Base-by-base conservation (phyloP, 30 jellyfish, hydroid and myxozoan species). In the Aurelia sp. region DNA sequence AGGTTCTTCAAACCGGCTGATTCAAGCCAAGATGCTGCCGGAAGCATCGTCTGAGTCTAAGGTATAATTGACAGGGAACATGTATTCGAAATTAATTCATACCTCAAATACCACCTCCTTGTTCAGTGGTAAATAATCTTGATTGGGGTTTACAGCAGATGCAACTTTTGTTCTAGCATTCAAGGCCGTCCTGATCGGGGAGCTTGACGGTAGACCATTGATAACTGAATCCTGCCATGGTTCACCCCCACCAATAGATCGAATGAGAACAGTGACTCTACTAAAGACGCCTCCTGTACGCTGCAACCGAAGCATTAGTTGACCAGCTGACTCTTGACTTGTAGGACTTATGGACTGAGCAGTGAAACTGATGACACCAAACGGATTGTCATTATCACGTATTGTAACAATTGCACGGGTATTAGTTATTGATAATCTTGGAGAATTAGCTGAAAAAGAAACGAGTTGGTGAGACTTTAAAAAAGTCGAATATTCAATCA, bases 231-330 rank as follows among this genome's bases (percentile, higher is more conserved):
- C 84, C 72, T 78, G 88, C 99, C 99, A 96, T 55, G 89, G 9
- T 67, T 96, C 99, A 21, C 98, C 99, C 1, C 99, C 99, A 41
- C 98, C 99, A 2, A 96, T 62, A 44, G 96, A 67, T 16, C 96
- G 50, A 53, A 91, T 97, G 30, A 61, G 88, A 40, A 91, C 99
- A 9, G 88, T 86, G 13, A 92, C 89, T 73, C 74, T 44, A 65
- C 97, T 96, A 84, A 85, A 91, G 58, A 96, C 91, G 38, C 99
- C 99, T 41, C 93, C 93, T 13, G 65, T 73, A 66, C 99, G 86
- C 20, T 59, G 72, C 21, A 96, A 20, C 40, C 22, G 70, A 41
- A 96, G 59, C 40, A 57, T 55, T 8, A 82, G 95, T 41, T 70
- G 65, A n/a, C 91, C 83, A 3, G 84, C 41, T 4, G 97, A 77